Base-by-base conservation (phyloP, 2,888 invertebrate species). In the Drosophila nigricruria region DNA sequence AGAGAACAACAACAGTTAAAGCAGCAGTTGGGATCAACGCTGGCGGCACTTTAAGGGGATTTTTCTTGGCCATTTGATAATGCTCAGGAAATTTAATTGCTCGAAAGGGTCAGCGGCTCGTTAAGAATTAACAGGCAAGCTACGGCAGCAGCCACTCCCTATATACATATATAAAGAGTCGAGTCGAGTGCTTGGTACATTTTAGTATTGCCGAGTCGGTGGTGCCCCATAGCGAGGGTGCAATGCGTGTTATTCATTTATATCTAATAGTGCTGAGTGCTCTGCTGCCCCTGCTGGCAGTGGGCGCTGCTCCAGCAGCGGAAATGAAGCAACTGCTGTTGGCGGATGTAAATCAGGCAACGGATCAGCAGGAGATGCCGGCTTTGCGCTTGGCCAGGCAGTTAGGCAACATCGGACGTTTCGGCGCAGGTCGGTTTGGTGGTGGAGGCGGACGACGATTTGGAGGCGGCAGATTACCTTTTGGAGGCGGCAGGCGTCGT, bases 81-180 rank as follows among this genome's bases (percentile, higher is more conserved):
- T 78, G 81, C 79, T 70, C 76, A 81, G 84, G 84, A 84, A 84
- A 84, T 87, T 86, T 83, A 88, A 88, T 87, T 84, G 83, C 70
- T 62, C 63, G 60, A 86, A 86, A 81, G 81, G 87, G 83, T 73
- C 89, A 73, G 73, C 71, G 77, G 80, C 77, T 83, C 72, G 78
- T 71, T 83, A 78, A 83, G 87, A 78, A 88, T 78, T 69, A 61
- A 80, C 64, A 50, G 59, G 14, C 62, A 73, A 56, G 58, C 64
- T 42, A 43, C 45, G 18, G 5, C 27, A 27, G 12, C 27, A 18
- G n/a, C 27, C 38, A 38, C 25, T 45, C n/a, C 18, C 27, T 49
- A 10, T 30, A 30, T 62, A 43, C 14, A 54, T 74, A 77, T 83
- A 88, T 86, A 88, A 82, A 81, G 66, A 58, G 66, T 18, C 54